Percentiles rank a stretch among this genome's conserved stretches.
Evolutionary conservation across 2,888 invertebrate species (phyloP).

Genomic region (Tryphoninae sp.): DNA sequence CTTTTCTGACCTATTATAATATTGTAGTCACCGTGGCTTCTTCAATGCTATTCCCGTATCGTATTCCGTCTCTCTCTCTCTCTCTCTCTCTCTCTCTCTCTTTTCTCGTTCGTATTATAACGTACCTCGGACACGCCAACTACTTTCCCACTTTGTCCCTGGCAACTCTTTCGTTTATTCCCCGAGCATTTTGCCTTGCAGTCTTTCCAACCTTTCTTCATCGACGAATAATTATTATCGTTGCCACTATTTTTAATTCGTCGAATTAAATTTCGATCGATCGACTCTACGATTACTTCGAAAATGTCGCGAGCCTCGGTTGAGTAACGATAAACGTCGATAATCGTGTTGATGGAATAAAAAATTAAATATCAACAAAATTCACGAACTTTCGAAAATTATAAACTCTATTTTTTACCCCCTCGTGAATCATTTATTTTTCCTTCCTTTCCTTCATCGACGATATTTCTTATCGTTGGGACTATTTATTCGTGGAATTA

Average conservation of each 20-base stretch:
- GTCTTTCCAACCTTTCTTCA: conserved; percentile 1
- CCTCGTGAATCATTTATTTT: too few relatives aligned
- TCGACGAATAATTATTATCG: conserved; percentile 4
- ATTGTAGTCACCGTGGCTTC: conserved; percentile 57
- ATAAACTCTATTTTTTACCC: too few relatives aligned
- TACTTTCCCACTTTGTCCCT: conserved; percentile 56
- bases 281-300: too few relatives aligned
- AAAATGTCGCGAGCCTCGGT: too few relatives aligned
- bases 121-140: conserved; percentile 76
- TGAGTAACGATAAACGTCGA: too few relatives aligned
- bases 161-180: conserved; percentile 54
- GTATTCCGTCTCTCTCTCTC: conserved; percentile 72
- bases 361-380: too few relatives aligned
- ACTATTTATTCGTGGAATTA: background rate
- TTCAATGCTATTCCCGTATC: conserved; percentile 56
- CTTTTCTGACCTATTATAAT: conserved; percentile 62
- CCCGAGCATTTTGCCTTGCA: conserved; percentile 34
- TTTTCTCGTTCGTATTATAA: conserved; percentile 73
- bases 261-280: too few relatives aligned
- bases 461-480: conserved; percentile 6
- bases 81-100: too few relatives aligned
- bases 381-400: too few relatives aligned
- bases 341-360: too few relatives aligned
- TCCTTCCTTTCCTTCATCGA: background rate
- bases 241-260: background rate